Conservation (phyloP, 2,888 invertebrate genomes). For the Sialis lutaria region DNA sequence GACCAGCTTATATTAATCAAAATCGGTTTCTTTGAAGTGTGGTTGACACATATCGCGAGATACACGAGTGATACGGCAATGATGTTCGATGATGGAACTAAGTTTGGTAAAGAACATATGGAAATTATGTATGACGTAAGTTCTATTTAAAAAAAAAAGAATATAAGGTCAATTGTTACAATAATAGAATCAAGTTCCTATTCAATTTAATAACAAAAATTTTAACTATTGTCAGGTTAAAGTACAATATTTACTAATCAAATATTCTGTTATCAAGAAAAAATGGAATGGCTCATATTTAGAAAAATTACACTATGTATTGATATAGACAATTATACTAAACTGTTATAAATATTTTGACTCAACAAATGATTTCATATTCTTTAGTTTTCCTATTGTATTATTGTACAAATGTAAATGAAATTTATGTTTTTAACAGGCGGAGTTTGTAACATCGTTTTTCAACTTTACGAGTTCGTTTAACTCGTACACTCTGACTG, state of each 20-base stretch:
- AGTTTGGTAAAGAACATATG: constrained; percentile 66
- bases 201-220: not conserved
- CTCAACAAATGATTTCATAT: no score
- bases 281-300: no score
- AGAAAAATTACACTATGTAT: no score
- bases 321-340: no score
- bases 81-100: constrained; percentile 81
- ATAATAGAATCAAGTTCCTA: not conserved
- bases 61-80: constrained; percentile 60
- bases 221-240: not conserved
- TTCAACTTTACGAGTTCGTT: constrained; percentile 65
- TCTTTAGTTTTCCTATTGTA: no score
- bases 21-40: constrained; percentile 91
- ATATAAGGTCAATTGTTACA: not conserved
- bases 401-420: no score
- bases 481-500: constrained; percentile 59
- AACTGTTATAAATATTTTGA: no score
- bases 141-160: constrained; percentile 12
- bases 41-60: constrained; percentile 74
- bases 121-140: constrained; percentile 77
- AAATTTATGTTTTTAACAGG: constrained; percentile 33
- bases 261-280: no score
- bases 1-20: constrained; percentile 95
- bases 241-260: no score
- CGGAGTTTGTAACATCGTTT: constrained; percentile 64